Evolutionary conservation across 2,888 invertebrate species (phyloP), one percentile per base, ranked within the genome.

Genomic region (Sesia apiformis): DNA sequence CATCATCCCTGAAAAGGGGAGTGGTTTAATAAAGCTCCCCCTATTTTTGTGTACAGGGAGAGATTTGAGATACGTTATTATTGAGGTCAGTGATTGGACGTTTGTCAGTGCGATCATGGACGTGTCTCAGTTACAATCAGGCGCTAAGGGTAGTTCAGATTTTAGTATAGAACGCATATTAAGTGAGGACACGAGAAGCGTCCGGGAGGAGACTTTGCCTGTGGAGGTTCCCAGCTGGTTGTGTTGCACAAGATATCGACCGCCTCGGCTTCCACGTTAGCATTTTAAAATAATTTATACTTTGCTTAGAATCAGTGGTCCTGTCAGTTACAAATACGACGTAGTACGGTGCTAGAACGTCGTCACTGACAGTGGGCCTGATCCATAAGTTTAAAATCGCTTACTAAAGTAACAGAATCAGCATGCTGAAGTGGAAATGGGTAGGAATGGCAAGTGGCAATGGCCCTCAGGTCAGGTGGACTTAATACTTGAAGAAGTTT

Each of bases 161-260:
- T 93, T 93, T 63, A 92, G 92, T 67, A 92, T 93, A 55, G 91
- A 92, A 54, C 86, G 92, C 64, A 92, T 93, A 65, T 75, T 93
- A 62, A 90, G 90, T 63, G 84, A 81, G 58, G 91, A 91, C 38
- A 79, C 67, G 8, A 70, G 61, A 51, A 55, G 23, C 46, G 68
- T 57, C 54, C 63, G 64, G 51, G 67, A 66, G 6, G 67, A 72
- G 5, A 57, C 58, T 23, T 23, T 23, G 23, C 1, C 23, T 57
- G 57, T 54, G 23, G 71, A 72, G 40, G 62, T 65, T 39, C 86
- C 88, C 40, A 86, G 90, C 53, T 94, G 94, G 94, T 75, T 94
- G 60, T 92, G 92, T 61, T 94, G 94, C 66, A 94, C 94, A 3
- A 87, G 94, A 58, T 94, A 94, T 67, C 91, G 91, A 61, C 94